Conservation (phyloP, 2,113 vertebrate genomes). For the Etia nguti region DNA sequence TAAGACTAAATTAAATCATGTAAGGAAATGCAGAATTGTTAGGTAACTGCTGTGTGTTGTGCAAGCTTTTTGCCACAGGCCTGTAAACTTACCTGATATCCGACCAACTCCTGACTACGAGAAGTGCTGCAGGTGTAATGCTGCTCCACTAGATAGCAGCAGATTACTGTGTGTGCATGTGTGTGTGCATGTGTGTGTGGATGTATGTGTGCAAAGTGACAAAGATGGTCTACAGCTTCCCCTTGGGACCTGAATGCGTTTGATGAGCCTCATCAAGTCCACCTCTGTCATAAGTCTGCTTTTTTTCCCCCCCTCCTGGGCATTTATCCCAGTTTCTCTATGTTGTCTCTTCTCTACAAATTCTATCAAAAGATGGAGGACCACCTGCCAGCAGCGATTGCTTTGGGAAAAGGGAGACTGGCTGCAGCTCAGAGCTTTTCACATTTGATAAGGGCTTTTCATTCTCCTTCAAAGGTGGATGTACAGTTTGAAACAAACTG, state of each 20-base stretch:
- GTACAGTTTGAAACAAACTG: slow-evolving; percentile 9
- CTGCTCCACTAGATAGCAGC: slow-evolving; percentile 62
- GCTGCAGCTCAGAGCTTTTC: slow-evolving; percentile 42
- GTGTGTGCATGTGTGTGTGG: slow-evolving; percentile 11
- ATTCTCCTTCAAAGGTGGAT: slow-evolving; percentile 25
- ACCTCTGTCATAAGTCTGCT: slow-evolving; percentile 23
- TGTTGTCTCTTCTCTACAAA: slow-evolving; percentile 34
- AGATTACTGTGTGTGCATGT: slow-evolving; percentile 40
- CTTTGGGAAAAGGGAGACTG: slow-evolving; percentile 33
- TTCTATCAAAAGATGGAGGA: slow-evolving; percentile 49
- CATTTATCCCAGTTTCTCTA: slow-evolving; percentile 23
- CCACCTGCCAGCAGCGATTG: slow-evolving; percentile 48
- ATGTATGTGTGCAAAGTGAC: background rate
- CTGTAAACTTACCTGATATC: background rate
- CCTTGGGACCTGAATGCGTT: slow-evolving; percentile 32
- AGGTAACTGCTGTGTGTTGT: background rate
- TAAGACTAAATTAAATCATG: background rate
- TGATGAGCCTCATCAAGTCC: slow-evolving; percentile 53
- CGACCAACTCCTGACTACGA: background rate
- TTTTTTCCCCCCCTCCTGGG: slow-evolving; percentile 3
- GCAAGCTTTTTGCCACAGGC: background rate
- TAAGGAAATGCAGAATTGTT: background rate
- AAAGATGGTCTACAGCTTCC: slow-evolving; percentile 24
- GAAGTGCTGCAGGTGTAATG: slow-evolving; percentile 40
- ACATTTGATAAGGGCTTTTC: slow-evolving; percentile 45